Conservation (phyloP, 2,113 vertebrate species). For the Odocoileus hemionus region DNA sequence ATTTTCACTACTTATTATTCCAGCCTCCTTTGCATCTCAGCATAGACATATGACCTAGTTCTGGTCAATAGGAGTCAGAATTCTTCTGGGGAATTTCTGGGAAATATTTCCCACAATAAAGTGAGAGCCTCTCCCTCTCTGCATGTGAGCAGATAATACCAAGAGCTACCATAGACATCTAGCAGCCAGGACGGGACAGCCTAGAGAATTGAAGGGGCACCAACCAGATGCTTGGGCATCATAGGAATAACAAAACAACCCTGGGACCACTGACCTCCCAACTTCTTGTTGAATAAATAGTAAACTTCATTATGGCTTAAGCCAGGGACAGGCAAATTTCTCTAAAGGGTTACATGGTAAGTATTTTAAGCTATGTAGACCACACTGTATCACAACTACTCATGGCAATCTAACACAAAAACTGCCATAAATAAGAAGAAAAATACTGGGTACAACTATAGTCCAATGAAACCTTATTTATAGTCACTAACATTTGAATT, state of each 20-base stretch:
- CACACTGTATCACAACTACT: neutral
- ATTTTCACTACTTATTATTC: neutral
- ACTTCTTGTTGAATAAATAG: neutral
- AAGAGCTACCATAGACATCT: neutral
- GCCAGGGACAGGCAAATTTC: neutral
- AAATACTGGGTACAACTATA: neutral
- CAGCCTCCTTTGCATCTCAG: neutral
- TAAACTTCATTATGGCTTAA: neutral
- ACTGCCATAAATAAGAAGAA: neutral
- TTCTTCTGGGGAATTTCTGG: neutral
- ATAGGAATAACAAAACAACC: neutral
- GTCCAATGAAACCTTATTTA: no score
- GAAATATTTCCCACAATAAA: neutral
- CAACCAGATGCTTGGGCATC: no score
- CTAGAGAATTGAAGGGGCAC: fast-evolving
- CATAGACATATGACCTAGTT: neutral
- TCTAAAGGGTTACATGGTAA: neutral
- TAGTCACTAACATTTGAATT: neutral
- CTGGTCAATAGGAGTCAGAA: neutral
- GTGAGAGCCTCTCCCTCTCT: neutral
- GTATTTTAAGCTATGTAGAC: neutral
- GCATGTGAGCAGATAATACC: neutral
- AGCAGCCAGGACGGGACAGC: fast-evolving
- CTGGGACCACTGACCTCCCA: neutral
- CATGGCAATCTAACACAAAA: no score